Conservation (phyloP, 2,888 invertebrate genomes). For the Panorpa germanica region DNA sequence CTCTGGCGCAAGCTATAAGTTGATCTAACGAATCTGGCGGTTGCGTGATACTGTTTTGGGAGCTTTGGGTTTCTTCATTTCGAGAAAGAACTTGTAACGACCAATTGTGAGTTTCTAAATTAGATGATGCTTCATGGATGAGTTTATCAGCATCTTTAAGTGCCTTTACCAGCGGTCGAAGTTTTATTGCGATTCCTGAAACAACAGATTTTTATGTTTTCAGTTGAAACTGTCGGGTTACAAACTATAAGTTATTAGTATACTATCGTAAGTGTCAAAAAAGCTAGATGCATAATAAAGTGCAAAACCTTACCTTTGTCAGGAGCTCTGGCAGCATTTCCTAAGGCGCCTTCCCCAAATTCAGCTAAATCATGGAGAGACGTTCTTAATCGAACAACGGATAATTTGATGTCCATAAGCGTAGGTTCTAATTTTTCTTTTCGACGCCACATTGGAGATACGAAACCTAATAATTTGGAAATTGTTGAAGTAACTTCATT, state of each 20-base stretch:
- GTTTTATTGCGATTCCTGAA: slow-evolving; percentile 42
- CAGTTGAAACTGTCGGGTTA: not conserved
- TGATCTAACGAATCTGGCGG: slow-evolving; percentile 75
- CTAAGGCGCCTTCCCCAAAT: slow-evolving; percentile 74
- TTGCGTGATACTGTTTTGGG: slow-evolving; percentile 18
- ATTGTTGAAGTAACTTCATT: slow-evolving; percentile 68
- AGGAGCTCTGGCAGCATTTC: slow-evolving; percentile 65
- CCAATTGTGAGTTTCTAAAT: slow-evolving; percentile 63
- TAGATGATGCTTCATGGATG: slow-evolving; percentile 56
- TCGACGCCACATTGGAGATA: slow-evolving; percentile 64
- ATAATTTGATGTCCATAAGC: slow-evolving; percentile 66
- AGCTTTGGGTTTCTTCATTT: slow-evolving; percentile 25
- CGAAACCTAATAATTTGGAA: slow-evolving; percentile 43
- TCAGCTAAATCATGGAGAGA: slow-evolving; percentile 74
- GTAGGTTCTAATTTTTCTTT: slow-evolving; percentile 59
- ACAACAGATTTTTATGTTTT: slow-evolving; percentile 7
- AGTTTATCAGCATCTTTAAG: slow-evolving; percentile 62
- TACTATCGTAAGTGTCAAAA: slow-evolving; percentile 3
- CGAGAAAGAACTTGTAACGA: slow-evolving; percentile 42
- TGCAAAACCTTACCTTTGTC: slow-evolving; percentile 44
- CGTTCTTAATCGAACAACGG: slow-evolving; percentile 56
- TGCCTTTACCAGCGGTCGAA: slow-evolving; percentile 62
- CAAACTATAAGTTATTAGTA: not conserved
- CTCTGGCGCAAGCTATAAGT: slow-evolving; percentile 69
- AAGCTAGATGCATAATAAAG: not conserved